Percentiles rank a stretch among this genome's conserved stretches.
These are phyloP conservation scores for Macaca nemestrina DNA, from an alignment of 2,113 vertebrate genomes.

Conservation along the genomic window DNA sequence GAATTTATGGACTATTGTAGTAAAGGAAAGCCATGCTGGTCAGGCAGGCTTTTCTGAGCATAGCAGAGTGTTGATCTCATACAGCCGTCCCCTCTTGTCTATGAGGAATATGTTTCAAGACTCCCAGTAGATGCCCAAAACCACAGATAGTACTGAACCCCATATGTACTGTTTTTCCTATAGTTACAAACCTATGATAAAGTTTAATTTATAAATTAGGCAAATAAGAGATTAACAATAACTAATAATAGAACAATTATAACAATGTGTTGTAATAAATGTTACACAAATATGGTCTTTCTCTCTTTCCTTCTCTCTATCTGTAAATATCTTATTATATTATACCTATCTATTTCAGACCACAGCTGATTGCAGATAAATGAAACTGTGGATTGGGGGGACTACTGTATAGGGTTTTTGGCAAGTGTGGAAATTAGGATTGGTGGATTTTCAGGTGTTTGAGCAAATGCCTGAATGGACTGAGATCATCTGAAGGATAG, in stretches of 20 bases:
- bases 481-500: not conserved
- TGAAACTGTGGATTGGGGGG: not conserved
- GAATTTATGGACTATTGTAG: not conserved
- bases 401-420: not conserved
- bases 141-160: not conserved
- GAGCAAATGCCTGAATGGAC: not conserved
- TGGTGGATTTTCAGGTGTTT: not conserved
- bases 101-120: not conserved
- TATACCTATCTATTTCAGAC: too few species aligned
- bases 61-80: not conserved
- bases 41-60: not conserved
- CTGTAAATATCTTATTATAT: not conserved
- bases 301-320: not conserved
- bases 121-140: not conserved
- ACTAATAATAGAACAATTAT: not conserved
- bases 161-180: not conserved
- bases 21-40: not conserved
- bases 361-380: not conserved
- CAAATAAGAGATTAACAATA: not conserved
- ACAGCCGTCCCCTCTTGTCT: not conserved
- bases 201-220: not conserved
- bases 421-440: not conserved
- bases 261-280: not conserved
- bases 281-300: not conserved
- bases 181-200: not conserved